Conservation (phyloP, 1,140 invertebrate species). For the Leptopilina boulardi region DNA sequence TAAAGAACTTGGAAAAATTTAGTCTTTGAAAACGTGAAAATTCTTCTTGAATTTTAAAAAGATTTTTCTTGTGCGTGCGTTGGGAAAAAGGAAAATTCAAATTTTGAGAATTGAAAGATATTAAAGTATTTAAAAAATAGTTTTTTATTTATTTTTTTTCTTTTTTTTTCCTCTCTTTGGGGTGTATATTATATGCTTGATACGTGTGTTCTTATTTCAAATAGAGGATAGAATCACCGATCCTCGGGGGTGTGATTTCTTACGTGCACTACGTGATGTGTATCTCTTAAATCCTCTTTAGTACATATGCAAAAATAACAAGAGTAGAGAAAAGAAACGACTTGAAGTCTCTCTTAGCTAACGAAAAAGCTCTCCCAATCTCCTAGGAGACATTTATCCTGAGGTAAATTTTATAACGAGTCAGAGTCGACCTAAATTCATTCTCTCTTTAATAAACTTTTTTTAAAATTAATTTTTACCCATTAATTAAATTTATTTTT, state of each 20-base stretch:
- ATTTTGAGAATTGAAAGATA: too few relatives aligned
- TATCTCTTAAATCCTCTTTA: slow-evolving; percentile 31
- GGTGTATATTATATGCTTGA: not conserved
- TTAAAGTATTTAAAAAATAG: too few relatives aligned
- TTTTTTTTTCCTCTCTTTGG: not conserved
- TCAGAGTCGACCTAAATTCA: slow-evolving; percentile 1
- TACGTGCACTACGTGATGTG: not conserved
- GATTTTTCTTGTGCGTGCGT: not conserved
- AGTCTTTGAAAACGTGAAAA: not conserved
- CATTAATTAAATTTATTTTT: not conserved
- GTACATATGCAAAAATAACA: slow-evolving; percentile 27
- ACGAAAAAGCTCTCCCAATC: slow-evolving; percentile 30
- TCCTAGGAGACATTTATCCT: slow-evolving; percentile 10
- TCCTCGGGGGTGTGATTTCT: slow-evolving; percentile 6
- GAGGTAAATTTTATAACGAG: slow-evolving; percentile 17
- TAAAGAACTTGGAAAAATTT: not conserved
- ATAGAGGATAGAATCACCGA: slow-evolving; percentile 17
- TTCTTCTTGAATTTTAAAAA: slow-evolving; percentile 17
- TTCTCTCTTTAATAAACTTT: not conserved
- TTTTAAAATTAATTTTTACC: not conserved
- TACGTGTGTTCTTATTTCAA: slow-evolving; percentile 3
- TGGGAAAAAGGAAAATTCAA: too few relatives aligned
- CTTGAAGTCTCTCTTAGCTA: slow-evolving; percentile 1
- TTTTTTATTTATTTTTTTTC: too few relatives aligned
- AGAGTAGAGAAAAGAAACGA: slow-evolving; percentile 13